A percentile compares a stretch with the other conserved stretches of the same genome.
These are phyloP conservation scores for Campoletis raptor DNA, from an alignment of 2,888 invertebrate species.

Conservation along the genomic window DNA sequence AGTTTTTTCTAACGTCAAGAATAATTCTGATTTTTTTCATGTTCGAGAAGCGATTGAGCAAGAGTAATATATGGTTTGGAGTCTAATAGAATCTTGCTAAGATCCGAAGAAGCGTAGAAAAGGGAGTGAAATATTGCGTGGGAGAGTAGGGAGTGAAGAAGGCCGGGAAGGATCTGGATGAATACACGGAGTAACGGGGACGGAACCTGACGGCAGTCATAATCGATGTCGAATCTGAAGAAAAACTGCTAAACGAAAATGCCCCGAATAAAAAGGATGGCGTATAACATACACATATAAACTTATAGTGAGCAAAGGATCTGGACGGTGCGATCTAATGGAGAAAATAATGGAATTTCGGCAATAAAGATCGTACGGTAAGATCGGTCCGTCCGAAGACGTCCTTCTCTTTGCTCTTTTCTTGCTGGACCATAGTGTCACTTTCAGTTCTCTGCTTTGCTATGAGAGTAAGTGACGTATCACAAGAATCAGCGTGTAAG, in stretches of 20 bases:
- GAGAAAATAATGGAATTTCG: conserved; percentile 84
- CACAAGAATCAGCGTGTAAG: conserved; percentile 49
- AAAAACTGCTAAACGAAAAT: conserved; percentile 85
- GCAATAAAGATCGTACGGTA: conserved; percentile 83
- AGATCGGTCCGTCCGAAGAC: conserved; percentile 78
- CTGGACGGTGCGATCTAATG: conserved; percentile 82
- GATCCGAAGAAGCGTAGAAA: conserved; percentile 1
- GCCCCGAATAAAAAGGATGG: conserved; percentile 73
- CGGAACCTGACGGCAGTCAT: conserved; percentile 76
- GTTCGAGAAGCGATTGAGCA: neutral
- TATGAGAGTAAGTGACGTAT: conserved; percentile 48
- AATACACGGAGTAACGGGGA: conserved; percentile 60
- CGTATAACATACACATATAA: conserved; percentile 26
- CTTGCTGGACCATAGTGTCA: conserved; percentile 37
- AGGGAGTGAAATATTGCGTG: conserved; percentile 60
- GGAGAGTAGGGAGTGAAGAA: conserved; percentile 36
- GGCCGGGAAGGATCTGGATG: conserved; percentile 60
- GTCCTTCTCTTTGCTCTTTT: conserved; percentile 25
- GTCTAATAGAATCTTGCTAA: conserved; percentile 32
- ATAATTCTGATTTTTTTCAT: neutral
- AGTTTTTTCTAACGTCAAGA: neutral
- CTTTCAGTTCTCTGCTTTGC: conserved; percentile 57
- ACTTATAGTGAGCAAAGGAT: conserved; percentile 72
- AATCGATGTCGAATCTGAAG: conserved; percentile 82
- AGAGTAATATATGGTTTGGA: neutral